Base-by-base conservation (phyloP, 2,113 vertebrate species). In the Halichoerus grypus region DNA sequence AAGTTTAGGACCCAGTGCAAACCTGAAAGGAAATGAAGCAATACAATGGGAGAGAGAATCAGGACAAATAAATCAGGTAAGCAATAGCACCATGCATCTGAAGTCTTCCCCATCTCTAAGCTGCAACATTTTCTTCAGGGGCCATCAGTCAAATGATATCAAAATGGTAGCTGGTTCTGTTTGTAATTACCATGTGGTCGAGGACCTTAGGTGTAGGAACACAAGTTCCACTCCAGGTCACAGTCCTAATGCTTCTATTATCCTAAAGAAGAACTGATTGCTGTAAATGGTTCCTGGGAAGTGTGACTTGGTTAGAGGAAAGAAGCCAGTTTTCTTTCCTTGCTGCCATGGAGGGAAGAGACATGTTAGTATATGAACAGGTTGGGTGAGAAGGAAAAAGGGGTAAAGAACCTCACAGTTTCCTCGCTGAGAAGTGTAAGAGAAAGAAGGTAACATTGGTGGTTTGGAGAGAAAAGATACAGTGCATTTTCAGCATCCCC, bases 21-120 rank as follows among this genome's bases (percentile, higher is more conserved):
- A 93, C 76, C 63, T 63, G 24, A 92, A 91, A 85, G 88, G 63
- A 97, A 95, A 96, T 24, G 65, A 95, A 39, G 77, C 88, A 77
- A 71, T 46, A 36, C 19, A 57, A 53, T 14, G 19, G 57, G 57
- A 63, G n/a, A 63, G 42, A 24, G 11, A 39, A 65, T 63, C 49
- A 36, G 42, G n/a, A 49, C 55, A 91, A 91, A 90, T 80, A 94
- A 80, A 94, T 94, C 74, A 88, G 85, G 57, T n/a, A 94, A 71
- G 39, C 91, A 87, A 81, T 63, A 77, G n/a, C 63, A 81, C 22
- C 84, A 77, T 18, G 59, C 53, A 72, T 51, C 88, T 65, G 71
- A 95, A 61, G 65, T 93, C 51, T 36, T 97, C 79, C 59, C 63
- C 36, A 57, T 83, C 42, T 90, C 84, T 26, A 69, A 95, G 53